Evolutionary conservation across 2,113 vertebrate genomes (phyloP).

Genomic region (Hucho hucho): DNA sequence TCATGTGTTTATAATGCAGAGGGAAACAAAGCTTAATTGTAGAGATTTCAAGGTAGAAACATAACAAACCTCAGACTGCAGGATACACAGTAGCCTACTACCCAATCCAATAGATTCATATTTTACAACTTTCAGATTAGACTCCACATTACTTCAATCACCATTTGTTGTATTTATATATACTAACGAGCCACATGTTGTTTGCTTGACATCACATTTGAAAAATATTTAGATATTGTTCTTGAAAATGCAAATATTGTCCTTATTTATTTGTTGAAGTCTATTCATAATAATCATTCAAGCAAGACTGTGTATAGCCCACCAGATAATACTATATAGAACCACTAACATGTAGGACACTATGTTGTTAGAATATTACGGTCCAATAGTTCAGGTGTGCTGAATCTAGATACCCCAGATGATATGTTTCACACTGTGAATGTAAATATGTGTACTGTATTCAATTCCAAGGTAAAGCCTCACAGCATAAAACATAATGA

Average conservation of each 20-base stretch:
- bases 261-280: neutral
- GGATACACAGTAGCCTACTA: neutral
- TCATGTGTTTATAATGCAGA: neutral
- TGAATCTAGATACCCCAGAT: neutral
- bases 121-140: neutral
- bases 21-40: neutral
- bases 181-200: too few species aligned
- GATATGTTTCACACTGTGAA: neutral
- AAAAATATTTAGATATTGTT: too few species aligned
- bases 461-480: neutral
- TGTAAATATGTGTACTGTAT: neutral
- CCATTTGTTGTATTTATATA: neutral
- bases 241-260: neutral
- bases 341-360: too few species aligned
- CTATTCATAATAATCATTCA: conserved; percentile 3
- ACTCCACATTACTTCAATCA: neutral
- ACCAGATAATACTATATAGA: too few species aligned
- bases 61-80: neutral
- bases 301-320: too few species aligned
- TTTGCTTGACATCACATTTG: too few species aligned
- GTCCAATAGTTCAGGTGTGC: neutral
- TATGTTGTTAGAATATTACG: neutral
- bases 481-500: too few species aligned
- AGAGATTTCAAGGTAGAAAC: neutral
- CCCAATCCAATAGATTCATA: neutral